A percentile compares a stretch with the other conserved stretches of the same genome.
phyloP scores from a whole-genome alignment of 2,888 invertebrate species.

The Tetanocera ferruginea region DNA sequence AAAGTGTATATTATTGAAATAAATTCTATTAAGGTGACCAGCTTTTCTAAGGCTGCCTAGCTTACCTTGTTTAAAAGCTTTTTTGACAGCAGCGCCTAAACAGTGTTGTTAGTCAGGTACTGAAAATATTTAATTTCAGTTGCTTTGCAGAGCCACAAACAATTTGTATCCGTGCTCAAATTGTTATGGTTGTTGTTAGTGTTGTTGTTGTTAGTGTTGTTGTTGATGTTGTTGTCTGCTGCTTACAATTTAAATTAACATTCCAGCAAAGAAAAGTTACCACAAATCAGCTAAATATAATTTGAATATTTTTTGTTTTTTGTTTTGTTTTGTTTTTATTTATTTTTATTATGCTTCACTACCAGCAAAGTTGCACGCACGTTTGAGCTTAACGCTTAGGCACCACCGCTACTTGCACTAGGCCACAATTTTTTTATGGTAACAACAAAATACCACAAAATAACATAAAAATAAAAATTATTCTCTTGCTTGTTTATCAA shows the following conservation, averaged over 20 bases:
- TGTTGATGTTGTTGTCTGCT: not conserved
- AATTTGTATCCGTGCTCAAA: constrained; percentile 30
- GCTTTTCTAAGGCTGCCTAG: too few species aligned
- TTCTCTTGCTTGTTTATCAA: constrained; percentile 10
- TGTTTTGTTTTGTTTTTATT: not conserved
- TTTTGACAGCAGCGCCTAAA: too few species aligned
- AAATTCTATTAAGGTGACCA: too few species aligned
- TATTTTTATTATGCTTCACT: not conserved
- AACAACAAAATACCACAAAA: too few species aligned
- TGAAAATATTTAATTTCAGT: too few species aligned
- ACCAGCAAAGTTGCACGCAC: not conserved
- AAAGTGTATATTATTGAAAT: too few species aligned
- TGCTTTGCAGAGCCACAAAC: not conserved
- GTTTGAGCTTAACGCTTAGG: not conserved
- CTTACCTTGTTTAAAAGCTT: too few species aligned
- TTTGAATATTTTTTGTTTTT: not conserved
- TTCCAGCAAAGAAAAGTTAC: not conserved
- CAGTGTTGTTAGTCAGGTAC: too few species aligned
- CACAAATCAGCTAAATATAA: not conserved
- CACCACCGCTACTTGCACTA: too few species aligned
- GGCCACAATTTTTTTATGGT: too few species aligned
- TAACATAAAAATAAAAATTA: too few species aligned
- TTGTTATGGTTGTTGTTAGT: not conserved
- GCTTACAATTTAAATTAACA: constrained; percentile 16
- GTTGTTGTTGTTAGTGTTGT: constrained; percentile 2